Evolutionary conservation across 1,140 invertebrate species (phyloP), one percentile per base, ranked within the genome.

Genomic region (Condylostylus longicornis): DNA sequence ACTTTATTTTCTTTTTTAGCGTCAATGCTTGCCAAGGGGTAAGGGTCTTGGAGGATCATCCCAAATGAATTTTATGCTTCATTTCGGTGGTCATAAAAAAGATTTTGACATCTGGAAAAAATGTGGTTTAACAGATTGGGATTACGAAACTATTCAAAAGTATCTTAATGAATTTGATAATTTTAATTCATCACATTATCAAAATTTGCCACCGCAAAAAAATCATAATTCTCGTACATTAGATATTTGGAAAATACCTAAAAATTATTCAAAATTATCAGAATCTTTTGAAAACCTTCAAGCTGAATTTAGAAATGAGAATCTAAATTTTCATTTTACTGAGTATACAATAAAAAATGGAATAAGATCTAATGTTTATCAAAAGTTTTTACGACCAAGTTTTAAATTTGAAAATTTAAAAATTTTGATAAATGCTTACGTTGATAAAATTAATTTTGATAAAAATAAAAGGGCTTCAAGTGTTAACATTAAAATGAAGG

Each of bases 41-140:
- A 77, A 73, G 54, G 76, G 77, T 4, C 49, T 78, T 7, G 77
- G 77, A 7, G 77, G 77, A 2, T 76, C 71, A n/a, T 71, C 74
- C 2, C 72, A 77, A 46, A 65, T 79, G 2, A 79, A 79, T 54
- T 77, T 72, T 47, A 60, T 79, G 32, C 61, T 78, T 2, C 76
- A 79, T 42, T 74, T 71, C 5, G 68, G 71, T 39, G 76, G 74
- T 1, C 54, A 63, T 17, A 64, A 64, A 0, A 54, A 67, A 9
- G 76, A 80, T 45, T 78, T 73, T 44, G 62, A 71, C 12, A 42
- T 47, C 13, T 78, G 75, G 75, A 29, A 47, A 4, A 36, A 45
- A 13, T 38, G 56, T 10, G 67, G 65, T 23, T 65, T 68, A 2
- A 57, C 46, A 3, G 63, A 67, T 13, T 80, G 77, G 77, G 35